Conservation (phyloP, 2,797 vertebrate species). For the Agapornis canus region DNA sequence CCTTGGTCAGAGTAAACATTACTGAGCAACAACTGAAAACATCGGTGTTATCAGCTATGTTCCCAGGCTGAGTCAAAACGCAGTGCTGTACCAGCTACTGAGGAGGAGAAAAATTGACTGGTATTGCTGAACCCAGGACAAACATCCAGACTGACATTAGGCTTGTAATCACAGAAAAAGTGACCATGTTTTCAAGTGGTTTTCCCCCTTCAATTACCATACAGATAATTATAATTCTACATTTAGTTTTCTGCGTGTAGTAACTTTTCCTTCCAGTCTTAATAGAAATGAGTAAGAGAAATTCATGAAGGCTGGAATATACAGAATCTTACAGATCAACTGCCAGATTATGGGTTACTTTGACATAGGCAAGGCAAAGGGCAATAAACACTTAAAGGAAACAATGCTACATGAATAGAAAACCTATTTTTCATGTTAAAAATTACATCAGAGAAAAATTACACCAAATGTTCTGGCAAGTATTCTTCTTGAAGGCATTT, state of each 20-base stretch:
- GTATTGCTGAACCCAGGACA: too few species aligned
- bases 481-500: too few species aligned
- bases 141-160: not conserved
- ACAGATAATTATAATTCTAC: not conserved
- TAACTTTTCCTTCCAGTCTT: not conserved
- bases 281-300: not conserved
- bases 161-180: not conserved
- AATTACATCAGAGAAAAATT: not conserved
- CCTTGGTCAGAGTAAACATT: too few species aligned
- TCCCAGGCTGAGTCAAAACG: too few species aligned
- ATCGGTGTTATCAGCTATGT: too few species aligned
- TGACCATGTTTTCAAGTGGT: not conserved
- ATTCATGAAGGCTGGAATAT: not conserved
- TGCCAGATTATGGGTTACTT: not conserved
- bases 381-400: not conserved
- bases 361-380: not conserved
- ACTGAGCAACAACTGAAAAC: too few species aligned
- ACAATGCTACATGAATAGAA: not conserved
- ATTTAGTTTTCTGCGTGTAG: not conserved
- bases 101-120: too few species aligned
- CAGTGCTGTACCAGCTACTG: too few species aligned
- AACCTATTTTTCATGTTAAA: not conserved
- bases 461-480: too few species aligned
- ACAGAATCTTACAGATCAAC: not conserved
- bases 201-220: not conserved